phyloP scores from a whole-genome alignment of 2,888 invertebrate genomes.

The Dynastes grantii region DNA sequence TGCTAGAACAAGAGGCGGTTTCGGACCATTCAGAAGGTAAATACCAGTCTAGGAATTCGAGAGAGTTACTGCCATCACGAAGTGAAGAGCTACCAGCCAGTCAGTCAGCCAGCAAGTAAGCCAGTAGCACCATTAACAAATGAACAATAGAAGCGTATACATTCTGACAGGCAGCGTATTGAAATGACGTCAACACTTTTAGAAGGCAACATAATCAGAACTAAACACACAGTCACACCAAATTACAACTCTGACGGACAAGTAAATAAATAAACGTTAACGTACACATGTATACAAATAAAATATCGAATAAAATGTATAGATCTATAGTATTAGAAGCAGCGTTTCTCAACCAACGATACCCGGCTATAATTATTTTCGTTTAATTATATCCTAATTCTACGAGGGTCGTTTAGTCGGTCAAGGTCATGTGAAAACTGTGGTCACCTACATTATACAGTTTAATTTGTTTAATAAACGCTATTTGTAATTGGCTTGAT shows the following conservation, averaged over 20 bases:
- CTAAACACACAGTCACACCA: conserved; percentile 59
- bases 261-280: conserved; percentile 59
- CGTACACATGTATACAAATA: conserved; percentile 52
- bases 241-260: conserved; percentile 54
- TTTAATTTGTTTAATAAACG: background rate
- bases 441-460: background rate
- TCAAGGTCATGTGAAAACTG: conserved; percentile 22
- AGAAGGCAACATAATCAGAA: conserved; percentile 53
- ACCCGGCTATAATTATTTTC: background rate
- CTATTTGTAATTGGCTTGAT: conserved; percentile 8
- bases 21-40: conserved; percentile 52
- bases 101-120: conserved; percentile 49
- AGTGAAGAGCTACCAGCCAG: conserved; percentile 14
- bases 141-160: conserved; percentile 56
- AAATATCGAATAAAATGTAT: conserved; percentile 13
- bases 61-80: conserved; percentile 42
- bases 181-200: conserved; percentile 60
- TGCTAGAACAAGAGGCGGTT: conserved; percentile 53
- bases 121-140: conserved; percentile 60
- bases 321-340: background rate
- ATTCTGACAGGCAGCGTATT: conserved; percentile 59
- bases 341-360: conserved; percentile 24
- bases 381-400: conserved; percentile 25
- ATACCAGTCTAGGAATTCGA: conserved; percentile 54
- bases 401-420: conserved; percentile 5